Conservation (phyloP, 2,113 vertebrate genomes). For the Pan troglodytes region DNA sequence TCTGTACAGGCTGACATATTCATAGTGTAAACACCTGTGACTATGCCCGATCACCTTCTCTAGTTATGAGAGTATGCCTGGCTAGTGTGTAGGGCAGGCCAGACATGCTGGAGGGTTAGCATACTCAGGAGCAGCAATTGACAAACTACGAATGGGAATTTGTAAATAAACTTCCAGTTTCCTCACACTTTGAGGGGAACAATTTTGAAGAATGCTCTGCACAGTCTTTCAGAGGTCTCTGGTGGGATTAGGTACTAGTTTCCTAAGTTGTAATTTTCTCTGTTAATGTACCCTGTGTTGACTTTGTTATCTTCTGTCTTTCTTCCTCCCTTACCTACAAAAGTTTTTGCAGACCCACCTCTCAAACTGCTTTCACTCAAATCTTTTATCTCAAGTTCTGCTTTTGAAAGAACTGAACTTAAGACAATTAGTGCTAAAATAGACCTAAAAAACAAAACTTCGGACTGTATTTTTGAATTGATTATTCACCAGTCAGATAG, state of each 20-base stretch:
- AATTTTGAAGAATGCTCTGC: not conserved
- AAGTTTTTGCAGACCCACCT: not conserved
- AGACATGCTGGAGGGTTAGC: not conserved
- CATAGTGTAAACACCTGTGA: not conserved
- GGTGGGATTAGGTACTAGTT: not conserved
- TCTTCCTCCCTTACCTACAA: not conserved
- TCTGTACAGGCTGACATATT: not conserved
- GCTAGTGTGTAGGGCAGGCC: not conserved
- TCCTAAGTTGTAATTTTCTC: not conserved
- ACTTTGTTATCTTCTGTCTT: not conserved
- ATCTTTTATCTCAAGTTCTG: not conserved
- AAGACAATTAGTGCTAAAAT: not conserved
- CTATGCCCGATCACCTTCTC: not conserved
- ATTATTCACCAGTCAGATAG: not conserved
- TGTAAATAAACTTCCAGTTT: not conserved
- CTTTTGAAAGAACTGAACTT: not conserved
- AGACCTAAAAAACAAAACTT: not conserved
- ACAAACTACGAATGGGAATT: not conserved
- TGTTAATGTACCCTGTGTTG: not conserved
- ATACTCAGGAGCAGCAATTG: not conserved
- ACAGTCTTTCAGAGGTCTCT: not conserved
- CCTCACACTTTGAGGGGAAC: not conserved
- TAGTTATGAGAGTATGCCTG: not conserved
- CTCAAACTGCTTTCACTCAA: not conserved
- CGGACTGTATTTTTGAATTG: not conserved